Evolutionary conservation across 2,113 vertebrate species (phyloP), one percentile per base, ranked within the genome.

Genomic region (Nothobranchius kuhntae): DNA sequence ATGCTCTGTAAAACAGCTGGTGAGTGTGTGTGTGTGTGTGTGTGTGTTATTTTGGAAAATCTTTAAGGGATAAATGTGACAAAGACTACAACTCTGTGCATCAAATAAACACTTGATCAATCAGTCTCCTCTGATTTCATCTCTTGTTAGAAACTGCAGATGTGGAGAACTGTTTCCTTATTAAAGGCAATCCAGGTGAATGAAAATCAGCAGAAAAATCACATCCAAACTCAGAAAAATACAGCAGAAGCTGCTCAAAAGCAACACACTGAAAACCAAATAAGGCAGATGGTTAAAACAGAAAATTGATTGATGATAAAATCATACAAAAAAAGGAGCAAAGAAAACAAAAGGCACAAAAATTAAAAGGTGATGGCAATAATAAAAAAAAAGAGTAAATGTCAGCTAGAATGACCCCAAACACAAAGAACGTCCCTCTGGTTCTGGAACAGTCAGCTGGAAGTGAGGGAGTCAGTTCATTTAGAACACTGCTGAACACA

Each of bases 131-230:
- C 38, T 40, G 1, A 30, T 30, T 4, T 40, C 30, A 30, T 30
- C 30, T 40, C 9, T 61, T 10, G 71, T 64, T 42, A 42, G 36
- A 73, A 65, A 47, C 64, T 73, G 13, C 21, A 44, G 4, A 47
- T 3, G 58, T 60, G 24, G 45, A 35, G 46, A 36, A 51, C 45
- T 53, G 13, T 12, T 53, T 61, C 44, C 55, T 82, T 65, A 55
- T 72, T 40, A 82, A 93, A 93, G 90, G 92, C 91, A 90, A 78
- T 83, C 78, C 71, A 80, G 87, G 89, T 91, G 88, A 88, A 80
- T 74, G 14, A 75, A 82, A 77, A 53, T 35, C 44, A 60, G 21
- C 24, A 30, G 13, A 15, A 36, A 81, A 72, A n/a, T 48, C 36
- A 53, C 48, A 44, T 45, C 30, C 30, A 30, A 83, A 81, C 50